phyloP scores from a whole-genome alignment of 2,113 vertebrate genomes.

The Clupea harengus region DNA sequence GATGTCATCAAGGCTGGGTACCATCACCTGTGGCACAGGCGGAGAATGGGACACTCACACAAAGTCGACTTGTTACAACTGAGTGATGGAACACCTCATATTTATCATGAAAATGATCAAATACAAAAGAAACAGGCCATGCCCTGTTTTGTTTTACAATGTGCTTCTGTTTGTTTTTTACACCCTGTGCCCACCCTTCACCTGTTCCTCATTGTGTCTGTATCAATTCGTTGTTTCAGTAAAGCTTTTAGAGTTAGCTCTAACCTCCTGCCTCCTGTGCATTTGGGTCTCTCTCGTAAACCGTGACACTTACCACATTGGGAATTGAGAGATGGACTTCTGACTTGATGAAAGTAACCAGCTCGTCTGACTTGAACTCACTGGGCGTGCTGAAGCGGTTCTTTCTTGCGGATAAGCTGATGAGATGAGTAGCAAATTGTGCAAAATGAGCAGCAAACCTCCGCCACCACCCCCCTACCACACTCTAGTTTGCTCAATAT shows the following conservation, averaged over 20 bases:
- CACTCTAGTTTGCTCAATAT: neutral
- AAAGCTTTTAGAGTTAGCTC: too few relatives aligned
- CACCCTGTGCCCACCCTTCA: too few relatives aligned
- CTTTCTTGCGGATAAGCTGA: slow-evolving; percentile 53
- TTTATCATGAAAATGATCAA: too few relatives aligned
- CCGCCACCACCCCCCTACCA: neutral
- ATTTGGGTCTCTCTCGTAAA: too few relatives aligned
- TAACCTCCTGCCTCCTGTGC: too few relatives aligned
- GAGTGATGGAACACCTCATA: neutral
- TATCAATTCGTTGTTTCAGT: too few relatives aligned
- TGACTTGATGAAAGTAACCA: slow-evolving; percentile 68
- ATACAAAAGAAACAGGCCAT: too few relatives aligned
- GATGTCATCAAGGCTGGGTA: slow-evolving; percentile 78
- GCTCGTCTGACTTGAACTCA: slow-evolving; percentile 46
- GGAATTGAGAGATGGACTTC: slow-evolving; percentile 75
- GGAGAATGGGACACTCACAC: neutral
- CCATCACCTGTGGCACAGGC: slow-evolving; percentile 69
- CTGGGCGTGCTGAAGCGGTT: slow-evolving; percentile 39
- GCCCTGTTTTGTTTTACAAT: too few relatives aligned
- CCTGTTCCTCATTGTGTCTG: too few relatives aligned
- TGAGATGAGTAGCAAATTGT: slow-evolving; percentile 29
- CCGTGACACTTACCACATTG: slow-evolving; percentile 67
- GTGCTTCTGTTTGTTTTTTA: too few relatives aligned
- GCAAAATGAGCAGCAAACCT: neutral
- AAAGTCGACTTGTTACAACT: neutral